A percentile compares a stretch with the other conserved stretches of the same genome.
Conservation (phyloP, 2,797 vertebrate species). For the Channa striata region DNA sequence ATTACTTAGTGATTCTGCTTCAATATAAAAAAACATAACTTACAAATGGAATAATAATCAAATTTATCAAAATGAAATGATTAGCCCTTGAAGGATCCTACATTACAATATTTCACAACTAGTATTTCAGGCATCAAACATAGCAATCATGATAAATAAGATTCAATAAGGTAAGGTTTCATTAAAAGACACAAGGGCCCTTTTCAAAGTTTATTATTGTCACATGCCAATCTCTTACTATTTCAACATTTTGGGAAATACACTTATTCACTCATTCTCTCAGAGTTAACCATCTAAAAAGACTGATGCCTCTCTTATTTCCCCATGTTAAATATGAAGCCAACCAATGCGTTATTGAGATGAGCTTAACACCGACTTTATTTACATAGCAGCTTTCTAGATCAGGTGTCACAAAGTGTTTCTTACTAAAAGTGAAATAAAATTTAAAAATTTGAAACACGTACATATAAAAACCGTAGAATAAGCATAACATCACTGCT, state of each 20-base stretch:
- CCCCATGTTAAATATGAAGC: background rate
- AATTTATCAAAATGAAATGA: slow-evolving; percentile 33
- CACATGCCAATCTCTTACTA: too few species aligned
- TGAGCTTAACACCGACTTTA: too few species aligned
- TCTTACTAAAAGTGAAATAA: too few species aligned
- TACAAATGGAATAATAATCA: slow-evolving; percentile 13
- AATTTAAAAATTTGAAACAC: too few species aligned
- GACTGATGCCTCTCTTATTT: background rate
- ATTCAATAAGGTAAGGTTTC: slow-evolving; percentile 40
- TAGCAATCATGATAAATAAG: slow-evolving; percentile 21
- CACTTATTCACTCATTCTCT: background rate
- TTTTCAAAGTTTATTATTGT: slow-evolving; percentile 4
- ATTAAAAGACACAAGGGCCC: slow-evolving; percentile 39
- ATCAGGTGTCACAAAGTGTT: too few species aligned
- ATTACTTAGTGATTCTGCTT: slow-evolving; percentile 18
- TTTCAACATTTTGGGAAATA: background rate
- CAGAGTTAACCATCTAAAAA: background rate
- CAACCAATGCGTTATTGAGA: background rate
- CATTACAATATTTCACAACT: slow-evolving; percentile 33
- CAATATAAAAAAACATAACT: slow-evolving; percentile 58
- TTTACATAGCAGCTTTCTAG: too few species aligned
- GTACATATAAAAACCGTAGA: too few species aligned
- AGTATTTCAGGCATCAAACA: slow-evolving; percentile 67
- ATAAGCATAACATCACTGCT: too few species aligned
- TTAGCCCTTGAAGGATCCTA: slow-evolving; percentile 57